These are phyloP conservation scores for Chloroceryle inda DNA, from an alignment of 2,797 vertebrate species.

Conservation along the genomic window DNA sequence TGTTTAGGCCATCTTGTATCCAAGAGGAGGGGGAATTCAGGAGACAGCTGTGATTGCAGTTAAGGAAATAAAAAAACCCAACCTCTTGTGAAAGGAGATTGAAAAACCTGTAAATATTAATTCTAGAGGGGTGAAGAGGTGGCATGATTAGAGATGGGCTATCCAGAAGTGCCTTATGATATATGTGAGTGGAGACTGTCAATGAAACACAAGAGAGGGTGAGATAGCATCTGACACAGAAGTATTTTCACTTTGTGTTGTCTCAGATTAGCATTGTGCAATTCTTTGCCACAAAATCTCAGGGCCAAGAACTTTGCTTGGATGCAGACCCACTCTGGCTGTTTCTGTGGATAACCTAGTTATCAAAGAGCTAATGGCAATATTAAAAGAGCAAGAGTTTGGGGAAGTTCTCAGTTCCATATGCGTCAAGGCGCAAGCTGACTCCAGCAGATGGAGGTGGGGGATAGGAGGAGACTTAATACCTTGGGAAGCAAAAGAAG, in stretches of 20 bases:
- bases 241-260: conserved; percentile 32
- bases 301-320: conserved; percentile 58
- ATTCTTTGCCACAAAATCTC: conserved; percentile 58
- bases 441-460: conserved; percentile 17
- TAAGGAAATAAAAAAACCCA: not conserved
- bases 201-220: conserved; percentile 1
- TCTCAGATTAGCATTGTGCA: conserved; percentile 57
- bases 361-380: conserved; percentile 51
- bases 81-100: not conserved
- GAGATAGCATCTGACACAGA: conserved; percentile 11
- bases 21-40: not conserved
- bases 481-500: not conserved
- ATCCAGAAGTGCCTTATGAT: not conserved
- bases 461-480: conserved; percentile 23
- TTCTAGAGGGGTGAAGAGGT: not conserved
- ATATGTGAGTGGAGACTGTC: not conserved
- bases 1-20: not conserved
- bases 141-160: not conserved
- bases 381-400: conserved; percentile 45
- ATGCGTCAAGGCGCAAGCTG: conserved; percentile 29
- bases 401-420: conserved; percentile 29
- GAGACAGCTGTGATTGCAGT: not conserved
- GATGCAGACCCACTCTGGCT: conserved; percentile 19
- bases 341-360: conserved; percentile 53
- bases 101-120: not conserved